Percentiles rank a stretch among this genome's conserved stretches.
Evolutionary conservation across 2,113 vertebrate genomes (phyloP).

Genomic region (Tenrec ecaudatus): DNA sequence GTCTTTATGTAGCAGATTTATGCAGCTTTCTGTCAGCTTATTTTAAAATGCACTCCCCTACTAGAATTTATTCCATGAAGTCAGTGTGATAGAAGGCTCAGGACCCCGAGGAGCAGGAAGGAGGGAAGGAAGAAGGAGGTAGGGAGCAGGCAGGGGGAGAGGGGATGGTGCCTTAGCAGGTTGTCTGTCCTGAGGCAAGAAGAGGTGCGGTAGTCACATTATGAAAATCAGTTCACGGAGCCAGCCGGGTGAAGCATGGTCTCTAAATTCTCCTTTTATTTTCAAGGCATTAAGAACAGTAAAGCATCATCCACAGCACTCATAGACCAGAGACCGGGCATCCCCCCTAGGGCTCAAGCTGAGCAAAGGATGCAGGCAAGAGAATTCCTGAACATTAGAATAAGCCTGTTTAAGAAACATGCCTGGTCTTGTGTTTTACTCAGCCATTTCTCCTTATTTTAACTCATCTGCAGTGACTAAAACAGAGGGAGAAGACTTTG

Average conservation of each 20-base stretch:
- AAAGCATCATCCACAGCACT: slow-evolving; percentile 34
- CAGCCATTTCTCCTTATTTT: background rate
- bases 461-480: slow-evolving; percentile 54
- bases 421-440: slow-evolving; percentile 25
- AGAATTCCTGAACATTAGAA: slow-evolving; percentile 35
- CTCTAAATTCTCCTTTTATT: slow-evolving; percentile 51
- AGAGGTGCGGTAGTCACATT: too few relatives aligned
- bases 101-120: background rate
- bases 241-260: background rate
- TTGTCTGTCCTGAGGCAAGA: background rate
- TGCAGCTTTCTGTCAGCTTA: background rate
- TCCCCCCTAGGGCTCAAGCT: background rate
- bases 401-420: slow-evolving; percentile 42
- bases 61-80: background rate
- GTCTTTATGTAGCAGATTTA: too few relatives aligned
- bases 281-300: slow-evolving; percentile 29
- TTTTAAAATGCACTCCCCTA: background rate
- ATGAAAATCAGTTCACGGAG: slow-evolving; percentile 19
- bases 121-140: background rate
- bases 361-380: background rate
- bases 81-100: background rate
- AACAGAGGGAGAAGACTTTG: background rate
- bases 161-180: background rate
- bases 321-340: background rate
- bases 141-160: too few relatives aligned